These are phyloP conservation scores for Phaenicophaeus curvirostris DNA, from an alignment of 2,797 vertebrate species.

Conservation along the genomic window DNA sequence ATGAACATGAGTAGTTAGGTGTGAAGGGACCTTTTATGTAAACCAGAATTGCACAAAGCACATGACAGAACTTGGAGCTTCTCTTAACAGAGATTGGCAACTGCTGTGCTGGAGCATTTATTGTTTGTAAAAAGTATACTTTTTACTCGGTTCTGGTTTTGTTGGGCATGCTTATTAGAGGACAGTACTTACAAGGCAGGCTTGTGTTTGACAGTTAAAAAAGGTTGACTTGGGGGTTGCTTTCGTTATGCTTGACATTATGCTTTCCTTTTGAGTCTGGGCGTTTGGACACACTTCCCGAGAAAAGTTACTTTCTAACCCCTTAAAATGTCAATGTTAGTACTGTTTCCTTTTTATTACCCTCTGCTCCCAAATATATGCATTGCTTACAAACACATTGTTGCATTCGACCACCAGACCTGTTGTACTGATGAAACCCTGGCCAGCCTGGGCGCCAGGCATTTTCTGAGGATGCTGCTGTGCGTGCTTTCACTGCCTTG, in stretches of 20 bases:
- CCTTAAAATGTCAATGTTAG: not conserved
- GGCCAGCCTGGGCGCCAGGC: no score
- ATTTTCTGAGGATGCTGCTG: not conserved
- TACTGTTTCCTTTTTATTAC: not conserved
- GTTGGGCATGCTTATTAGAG: not conserved
- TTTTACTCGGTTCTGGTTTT: not conserved
- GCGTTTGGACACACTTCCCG: not conserved
- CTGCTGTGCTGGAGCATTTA: not conserved
- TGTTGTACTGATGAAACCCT: not conserved
- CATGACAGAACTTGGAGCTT: not conserved
- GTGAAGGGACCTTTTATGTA: not conserved
- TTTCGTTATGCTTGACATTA: not conserved
- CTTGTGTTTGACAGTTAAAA: not conserved
- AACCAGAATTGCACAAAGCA: fast-evolving
- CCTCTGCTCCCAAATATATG: not conserved
- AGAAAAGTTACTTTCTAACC: not conserved
- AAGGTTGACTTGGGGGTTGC: not conserved
- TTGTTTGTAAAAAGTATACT: not conserved
- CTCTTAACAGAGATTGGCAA: not conserved
- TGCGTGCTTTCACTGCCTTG: not conserved
- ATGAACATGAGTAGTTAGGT: not conserved
- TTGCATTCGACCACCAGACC: not conserved
- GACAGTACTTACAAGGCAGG: not conserved
- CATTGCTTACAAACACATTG: not conserved
- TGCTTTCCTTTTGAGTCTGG: not conserved